Percentiles rank a stretch among this genome's conserved stretches.
Conservation (phyloP, 1,140 invertebrate genomes). For the Mya arenaria region DNA sequence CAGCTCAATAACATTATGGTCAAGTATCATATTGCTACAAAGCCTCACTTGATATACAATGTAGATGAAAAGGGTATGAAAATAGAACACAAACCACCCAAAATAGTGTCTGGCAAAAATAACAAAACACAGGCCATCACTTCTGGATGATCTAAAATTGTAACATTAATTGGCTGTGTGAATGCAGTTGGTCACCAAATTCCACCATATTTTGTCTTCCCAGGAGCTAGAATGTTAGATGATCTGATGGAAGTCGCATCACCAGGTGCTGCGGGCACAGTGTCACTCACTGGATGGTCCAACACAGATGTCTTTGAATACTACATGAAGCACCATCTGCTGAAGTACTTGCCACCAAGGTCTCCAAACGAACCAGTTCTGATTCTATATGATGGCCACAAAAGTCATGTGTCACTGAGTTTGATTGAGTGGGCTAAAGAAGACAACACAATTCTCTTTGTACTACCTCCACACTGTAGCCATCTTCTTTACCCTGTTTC, state of each 20-base stretch:
- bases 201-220: slow-evolving; percentile 79
- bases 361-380: not conserved
- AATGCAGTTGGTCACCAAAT: too few relatives aligned
- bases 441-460: slow-evolving; percentile 9
- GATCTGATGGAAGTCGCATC: slow-evolving; percentile 49
- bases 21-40: slow-evolving; percentile 61
- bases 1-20: not conserved
- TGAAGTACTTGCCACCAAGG: slow-evolving; percentile 7
- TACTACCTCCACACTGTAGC: slow-evolving; percentile 8
- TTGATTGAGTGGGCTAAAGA: not conserved
- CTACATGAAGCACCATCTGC: slow-evolving; percentile 20
- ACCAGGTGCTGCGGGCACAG: slow-evolving; percentile 12
- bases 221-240: slow-evolving; percentile 73
- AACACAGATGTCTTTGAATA: slow-evolving; percentile 26
- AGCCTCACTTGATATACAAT: slow-evolving; percentile 76
- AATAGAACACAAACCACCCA: slow-evolving; percentile 72
- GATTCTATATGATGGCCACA: slow-evolving; percentile 14
- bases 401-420: slow-evolving; percentile 9
- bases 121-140: not conserved
- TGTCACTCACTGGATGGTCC: slow-evolving; percentile 35
- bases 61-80: slow-evolving; percentile 80
- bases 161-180: too few relatives aligned
- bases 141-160: slow-evolving; percentile 15
- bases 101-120: not conserved
- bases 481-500: slow-evolving; percentile 5